Percentiles rank a stretch among this genome's conserved stretches.
Conservation (phyloP, 2,797 vertebrate species). For the Diglossa cyanea region DNA sequence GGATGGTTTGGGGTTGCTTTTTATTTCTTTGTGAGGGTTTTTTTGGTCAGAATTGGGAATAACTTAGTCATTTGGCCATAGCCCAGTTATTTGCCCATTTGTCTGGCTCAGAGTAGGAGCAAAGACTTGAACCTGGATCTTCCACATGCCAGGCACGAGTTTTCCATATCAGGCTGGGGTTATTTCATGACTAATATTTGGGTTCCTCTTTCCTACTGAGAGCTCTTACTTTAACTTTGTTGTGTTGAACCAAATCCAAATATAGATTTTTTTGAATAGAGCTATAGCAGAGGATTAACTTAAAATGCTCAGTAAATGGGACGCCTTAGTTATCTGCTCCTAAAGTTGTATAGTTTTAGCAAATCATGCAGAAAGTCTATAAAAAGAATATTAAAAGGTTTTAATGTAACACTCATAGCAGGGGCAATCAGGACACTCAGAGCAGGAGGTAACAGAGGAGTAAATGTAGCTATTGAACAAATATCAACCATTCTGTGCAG, state of each 20-base stretch:
- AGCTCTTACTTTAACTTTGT: neutral
- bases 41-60: neutral
- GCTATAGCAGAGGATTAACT: neutral
- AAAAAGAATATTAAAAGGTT: neutral
- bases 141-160: neutral
- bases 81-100: neutral
- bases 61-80: neutral
- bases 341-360: neutral
- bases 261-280: fast-evolving
- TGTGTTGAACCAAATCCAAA: neutral
- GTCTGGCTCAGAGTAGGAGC: neutral
- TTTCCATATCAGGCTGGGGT: neutral
- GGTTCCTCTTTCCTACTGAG: neutral
- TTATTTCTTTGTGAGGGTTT: fast-evolving
- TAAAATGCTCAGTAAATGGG: neutral
- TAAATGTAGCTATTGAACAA: neutral
- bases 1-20: neutral
- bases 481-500: neutral
- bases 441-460: neutral
- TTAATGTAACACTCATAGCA: neutral
- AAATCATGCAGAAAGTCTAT: neutral
- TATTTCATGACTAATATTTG: neutral
- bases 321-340: neutral
- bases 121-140: neutral
- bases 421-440: too few relatives aligned